Base-by-base conservation (phyloP, 1,140 invertebrate genomes). In the Polypedilum vanderplanki region DNA sequence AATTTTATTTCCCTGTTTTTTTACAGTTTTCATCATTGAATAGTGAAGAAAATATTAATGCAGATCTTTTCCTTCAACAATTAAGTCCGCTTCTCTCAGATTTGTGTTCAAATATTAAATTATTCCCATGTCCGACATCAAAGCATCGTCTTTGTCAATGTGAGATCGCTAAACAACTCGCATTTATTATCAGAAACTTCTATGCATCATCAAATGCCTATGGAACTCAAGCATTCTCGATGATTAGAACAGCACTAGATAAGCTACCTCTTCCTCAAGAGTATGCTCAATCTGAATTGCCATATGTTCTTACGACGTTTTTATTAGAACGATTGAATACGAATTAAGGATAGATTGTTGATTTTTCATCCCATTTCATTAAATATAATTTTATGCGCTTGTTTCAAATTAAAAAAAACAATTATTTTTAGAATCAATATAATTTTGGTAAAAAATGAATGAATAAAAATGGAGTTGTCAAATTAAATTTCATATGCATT, bases 31-130 rank as follows among this genome's bases (percentile, higher is more conserved):
- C 76, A 77, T 84, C 81, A 78, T 77, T 83, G 79, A 77, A 78
- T 77, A 76, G 79, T 77, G 78, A 83, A 70, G 78, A 79, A 78
- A 77, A 80, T 7, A 77, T 75, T 9, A 80, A 83, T 76, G 84
- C 87, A 76, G 82, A 85, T 73, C 87, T 88, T 77, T 85, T 87
- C 75, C 80, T 91, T 76, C 88, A 91, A 77, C 83, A 84, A 65
- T 77, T 91, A 0, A 86, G 88, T 77, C 88, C 89, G 0, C 85
- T 88, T 77, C 83, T 91, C 0, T 85, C 84, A 15, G 87, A 85
- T 7, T 79, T 91, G 5, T 90, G 89, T 78, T 83, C 83, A 0
- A 85, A 89, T 73, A 87, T 91, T 5, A 85, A 85, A 76, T 83
- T 85, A 20, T 83, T 91, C 41, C 86, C 87, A 0, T 89, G 88